phyloP scores from a whole-genome alignment of 2,888 invertebrate genomes.

The Tipula unca region DNA sequence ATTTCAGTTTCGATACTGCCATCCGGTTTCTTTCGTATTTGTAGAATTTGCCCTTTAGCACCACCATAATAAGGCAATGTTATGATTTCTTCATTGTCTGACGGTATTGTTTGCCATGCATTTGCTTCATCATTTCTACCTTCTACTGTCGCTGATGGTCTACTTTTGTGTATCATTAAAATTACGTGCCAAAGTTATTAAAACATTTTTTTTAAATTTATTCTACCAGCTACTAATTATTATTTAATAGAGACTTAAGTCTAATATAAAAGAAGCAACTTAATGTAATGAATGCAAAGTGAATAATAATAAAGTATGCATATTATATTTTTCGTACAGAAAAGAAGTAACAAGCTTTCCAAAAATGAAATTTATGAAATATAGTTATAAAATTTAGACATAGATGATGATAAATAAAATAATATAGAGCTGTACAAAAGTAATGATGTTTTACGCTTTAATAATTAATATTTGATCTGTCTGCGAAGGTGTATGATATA shows the following conservation, averaged over 20 bases:
- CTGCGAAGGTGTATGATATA: not conserved
- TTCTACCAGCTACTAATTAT: not conserved
- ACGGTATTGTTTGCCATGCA: not conserved
- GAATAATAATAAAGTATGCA: not conserved
- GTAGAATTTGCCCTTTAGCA: constrained; percentile 58
- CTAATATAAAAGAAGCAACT: not conserved
- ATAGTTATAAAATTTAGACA: not conserved
- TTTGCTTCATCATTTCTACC: not conserved
- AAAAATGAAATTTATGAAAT: not conserved
- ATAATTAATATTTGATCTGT: not conserved
- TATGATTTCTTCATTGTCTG: constrained; percentile 29
- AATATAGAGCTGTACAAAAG: not conserved
- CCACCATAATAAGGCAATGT: constrained; percentile 62
- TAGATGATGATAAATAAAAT: not conserved
- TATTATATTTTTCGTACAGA: not conserved
- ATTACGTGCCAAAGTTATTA: not conserved
- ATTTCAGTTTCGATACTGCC: constrained; percentile 47
- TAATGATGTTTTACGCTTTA: not conserved
- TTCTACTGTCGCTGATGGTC: not conserved
- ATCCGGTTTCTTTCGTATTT: constrained; percentile 47
- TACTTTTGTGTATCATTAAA: not conserved
- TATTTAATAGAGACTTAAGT: not conserved
- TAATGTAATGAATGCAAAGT: not conserved
- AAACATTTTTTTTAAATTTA: not conserved
- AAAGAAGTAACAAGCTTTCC: not conserved